phyloP scores from a whole-genome alignment of 2,888 invertebrate species.

The Lithophane ornitopus region DNA sequence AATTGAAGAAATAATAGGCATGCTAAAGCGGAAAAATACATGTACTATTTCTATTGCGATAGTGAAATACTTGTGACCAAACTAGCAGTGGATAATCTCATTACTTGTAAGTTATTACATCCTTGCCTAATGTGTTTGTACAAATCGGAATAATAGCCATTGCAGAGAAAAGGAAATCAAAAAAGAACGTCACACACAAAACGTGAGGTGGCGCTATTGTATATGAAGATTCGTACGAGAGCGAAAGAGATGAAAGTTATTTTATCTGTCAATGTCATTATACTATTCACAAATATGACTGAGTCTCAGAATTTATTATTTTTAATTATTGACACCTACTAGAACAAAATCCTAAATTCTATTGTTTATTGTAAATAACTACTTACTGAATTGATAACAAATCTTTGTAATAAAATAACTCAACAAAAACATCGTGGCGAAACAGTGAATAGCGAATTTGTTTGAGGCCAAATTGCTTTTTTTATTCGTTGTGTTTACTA shows the following conservation, averaged over 20 bases:
- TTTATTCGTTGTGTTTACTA: conserved; percentile 68
- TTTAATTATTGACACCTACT: conserved; percentile 60
- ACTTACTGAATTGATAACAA: conserved; percentile 22
- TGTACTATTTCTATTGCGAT: conserved; percentile 61
- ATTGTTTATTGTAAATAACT: conserved; percentile 35
- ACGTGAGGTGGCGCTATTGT: conserved; percentile 70
- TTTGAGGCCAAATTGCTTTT: conserved; percentile 40
- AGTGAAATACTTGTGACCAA: conserved; percentile 69
- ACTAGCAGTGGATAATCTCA: conserved; percentile 63
- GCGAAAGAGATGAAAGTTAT: conserved; percentile 68
- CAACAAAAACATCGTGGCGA: conserved; percentile 9
- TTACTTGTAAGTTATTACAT: conserved; percentile 68
- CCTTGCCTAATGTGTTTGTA: conserved; percentile 40
- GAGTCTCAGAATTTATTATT: conserved; percentile 66
- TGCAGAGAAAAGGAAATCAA: conserved; percentile 66
- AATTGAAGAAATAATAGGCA: conserved; percentile 75
- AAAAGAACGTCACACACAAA: conserved; percentile 66
- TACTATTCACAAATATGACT: conserved; percentile 66
- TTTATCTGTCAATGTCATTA: conserved; percentile 74
- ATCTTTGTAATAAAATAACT: conserved; percentile 7
- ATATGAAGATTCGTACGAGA: conserved; percentile 60
- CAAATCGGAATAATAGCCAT: conserved; percentile 62
- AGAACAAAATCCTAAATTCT: conserved; percentile 56
- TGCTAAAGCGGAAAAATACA: conserved; percentile 69
- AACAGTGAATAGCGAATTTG: conserved; percentile 37